Conservation (phyloP, 2,888 invertebrate species). For the Rambutsinella grinnellia region DNA sequence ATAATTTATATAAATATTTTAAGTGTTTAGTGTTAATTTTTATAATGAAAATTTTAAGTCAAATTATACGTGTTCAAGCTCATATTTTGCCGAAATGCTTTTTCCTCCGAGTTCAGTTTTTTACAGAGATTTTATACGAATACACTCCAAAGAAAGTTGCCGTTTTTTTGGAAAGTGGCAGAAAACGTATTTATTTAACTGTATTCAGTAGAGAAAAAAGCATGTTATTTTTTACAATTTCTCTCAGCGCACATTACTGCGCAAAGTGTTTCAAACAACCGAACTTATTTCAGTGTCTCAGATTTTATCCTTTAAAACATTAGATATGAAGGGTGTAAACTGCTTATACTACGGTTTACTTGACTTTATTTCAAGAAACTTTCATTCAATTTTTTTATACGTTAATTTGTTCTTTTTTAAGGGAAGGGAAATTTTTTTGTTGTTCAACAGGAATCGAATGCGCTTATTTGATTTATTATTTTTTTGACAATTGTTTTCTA, state of each 20-base stretch:
- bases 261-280: conserved; percentile 46
- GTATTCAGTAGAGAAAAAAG: neutral
- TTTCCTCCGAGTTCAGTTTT: neutral
- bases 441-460: conserved; percentile 53
- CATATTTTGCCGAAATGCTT: neutral
- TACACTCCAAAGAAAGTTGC: neutral
- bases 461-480: conserved; percentile 38
- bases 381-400: conserved; percentile 17
- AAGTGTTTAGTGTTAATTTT: too few relatives aligned
- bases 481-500: neutral
- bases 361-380: neutral
- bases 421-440: conserved; percentile 6
- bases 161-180: too few relatives aligned
- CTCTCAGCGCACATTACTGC: conserved; percentile 33
- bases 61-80: neutral
- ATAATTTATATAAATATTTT: too few relatives aligned
- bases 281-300: conserved; percentile 58
- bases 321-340: neutral
- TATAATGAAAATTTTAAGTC: too few relatives aligned
- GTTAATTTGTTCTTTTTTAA: neutral
- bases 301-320: conserved; percentile 1
- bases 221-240: neutral
- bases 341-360: neutral
- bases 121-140: neutral
- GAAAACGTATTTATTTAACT: neutral